These are phyloP conservation scores for Trichacis sp. DNA, from an alignment of 2,888 invertebrate genomes.

Conservation along the genomic window DNA sequence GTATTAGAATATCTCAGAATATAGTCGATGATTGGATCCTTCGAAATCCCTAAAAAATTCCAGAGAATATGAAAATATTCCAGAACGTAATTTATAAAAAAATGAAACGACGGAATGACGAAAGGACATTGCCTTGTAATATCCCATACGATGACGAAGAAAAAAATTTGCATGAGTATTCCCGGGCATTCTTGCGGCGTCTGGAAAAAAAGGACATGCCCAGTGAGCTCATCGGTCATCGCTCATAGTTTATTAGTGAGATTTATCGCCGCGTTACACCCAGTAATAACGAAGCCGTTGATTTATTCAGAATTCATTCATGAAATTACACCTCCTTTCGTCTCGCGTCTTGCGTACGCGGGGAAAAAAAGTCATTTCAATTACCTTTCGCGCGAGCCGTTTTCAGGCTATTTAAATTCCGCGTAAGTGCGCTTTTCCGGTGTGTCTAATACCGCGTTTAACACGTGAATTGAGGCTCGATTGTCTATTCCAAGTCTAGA, in stretches of 20 bases:
- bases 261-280: conserved; percentile 1
- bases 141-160: too few relatives aligned
- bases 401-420: conserved; percentile 1
- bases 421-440: neutral
- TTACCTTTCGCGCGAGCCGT: neutral
- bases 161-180: neutral
- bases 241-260: conserved; percentile 2
- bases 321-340: neutral
- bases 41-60: too few relatives aligned
- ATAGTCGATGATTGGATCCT: too few relatives aligned
- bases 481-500: neutral
- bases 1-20: too few relatives aligned
- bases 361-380: neutral
- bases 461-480: neutral
- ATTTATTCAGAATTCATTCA: conserved; percentile 6
- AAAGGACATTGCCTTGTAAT: too few relatives aligned
- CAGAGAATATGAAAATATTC: too few relatives aligned
- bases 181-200: neutral
- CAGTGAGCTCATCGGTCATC: conserved; percentile 3
- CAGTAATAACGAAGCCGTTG: conserved; percentile 1
- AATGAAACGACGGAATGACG: too few relatives aligned
- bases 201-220: neutral
- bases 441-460: neutral
- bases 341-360: neutral
- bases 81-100: too few relatives aligned